Percentiles rank a stretch among this genome's conserved stretches.
Conservation (phyloP, 2,113 vertebrate genomes). For the Elaphurus davidianus region DNA sequence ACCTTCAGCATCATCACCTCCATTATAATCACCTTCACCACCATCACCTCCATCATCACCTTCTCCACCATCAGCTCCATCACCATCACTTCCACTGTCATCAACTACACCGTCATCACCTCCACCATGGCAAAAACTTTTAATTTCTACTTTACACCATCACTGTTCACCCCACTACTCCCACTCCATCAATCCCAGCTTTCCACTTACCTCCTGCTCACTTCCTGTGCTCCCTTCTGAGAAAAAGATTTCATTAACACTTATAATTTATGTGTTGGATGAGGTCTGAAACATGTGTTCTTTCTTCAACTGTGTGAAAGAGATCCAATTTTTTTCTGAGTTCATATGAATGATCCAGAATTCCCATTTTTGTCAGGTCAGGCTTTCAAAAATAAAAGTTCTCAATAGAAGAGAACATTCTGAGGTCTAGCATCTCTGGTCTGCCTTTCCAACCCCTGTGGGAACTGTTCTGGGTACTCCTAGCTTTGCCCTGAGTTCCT, state of each 20-base stretch:
- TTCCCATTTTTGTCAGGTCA: background rate
- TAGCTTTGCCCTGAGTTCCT: background rate
- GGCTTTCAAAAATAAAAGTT: background rate
- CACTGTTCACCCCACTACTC: background rate
- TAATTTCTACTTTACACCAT: background rate
- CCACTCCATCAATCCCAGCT: background rate
- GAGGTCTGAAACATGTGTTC: background rate
- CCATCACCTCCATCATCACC: background rate
- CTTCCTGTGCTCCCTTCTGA: background rate
- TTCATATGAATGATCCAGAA: background rate
- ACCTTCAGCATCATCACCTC: background rate
- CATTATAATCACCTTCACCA: background rate
- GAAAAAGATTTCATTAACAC: background rate
- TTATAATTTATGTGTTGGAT: background rate
- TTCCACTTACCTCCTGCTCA: background rate
- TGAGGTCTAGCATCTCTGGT: background rate
- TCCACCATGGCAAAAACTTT: background rate
- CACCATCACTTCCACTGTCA: background rate
- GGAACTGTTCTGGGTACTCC: background rate
- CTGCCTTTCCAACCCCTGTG: background rate
- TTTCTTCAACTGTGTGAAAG: background rate
- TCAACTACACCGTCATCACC: rapidly evolving
- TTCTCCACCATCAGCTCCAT: background rate
- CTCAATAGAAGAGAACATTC: background rate
- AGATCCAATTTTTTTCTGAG: background rate